Evolutionary conservation across 2,888 invertebrate species (phyloP), one percentile per base, ranked within the genome.

Genomic region (Zele albiditarsus): DNA sequence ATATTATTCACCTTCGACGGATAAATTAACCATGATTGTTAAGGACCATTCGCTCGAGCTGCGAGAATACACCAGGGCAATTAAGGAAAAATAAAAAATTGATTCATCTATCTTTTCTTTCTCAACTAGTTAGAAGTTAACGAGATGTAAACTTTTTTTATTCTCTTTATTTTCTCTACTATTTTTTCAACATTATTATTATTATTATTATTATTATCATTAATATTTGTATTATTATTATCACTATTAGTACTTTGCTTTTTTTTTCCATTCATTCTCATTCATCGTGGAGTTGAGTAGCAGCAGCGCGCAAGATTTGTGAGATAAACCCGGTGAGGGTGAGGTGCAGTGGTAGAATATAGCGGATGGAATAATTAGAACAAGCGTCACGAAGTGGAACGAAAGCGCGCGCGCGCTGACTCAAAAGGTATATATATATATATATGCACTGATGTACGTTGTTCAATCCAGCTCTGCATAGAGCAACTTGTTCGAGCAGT

Each of bases 61-160:
- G 20, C 8, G 67, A 66, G 63, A 74, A 75, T 75, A 53, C 73
- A 53, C 8, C 33, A 14, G 57, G 28, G 69, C 70, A 77, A 75
- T 75, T 74, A 75, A 72, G 49, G 27, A 71, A 70, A 74, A 69
- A 74, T 42, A 16, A 71, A 75, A 78, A 78, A 78, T 74, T 75
- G 75, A 75, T 77, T 46, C 63, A 78, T 78, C 77, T 75, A 77
- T 78, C 74, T 71, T 38, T 62, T 42, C 38, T 33, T 58, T 63
- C n/a, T 53, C 46, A 71, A 66, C 65, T 53, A 68, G 78, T 77
- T 76, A 66, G 72, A 66, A 67, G 60, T 65, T 77, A 78, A 77
- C 72, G 77, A 77, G 73, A 31, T 72, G 62, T 66, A 66, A 10
- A 68, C 60, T 70, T 71, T 73, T 42, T 62, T n/a, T 74, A n/a